Evolutionary conservation across 2,888 invertebrate genomes (phyloP).

Genomic region (Cephus sareptanus): DNA sequence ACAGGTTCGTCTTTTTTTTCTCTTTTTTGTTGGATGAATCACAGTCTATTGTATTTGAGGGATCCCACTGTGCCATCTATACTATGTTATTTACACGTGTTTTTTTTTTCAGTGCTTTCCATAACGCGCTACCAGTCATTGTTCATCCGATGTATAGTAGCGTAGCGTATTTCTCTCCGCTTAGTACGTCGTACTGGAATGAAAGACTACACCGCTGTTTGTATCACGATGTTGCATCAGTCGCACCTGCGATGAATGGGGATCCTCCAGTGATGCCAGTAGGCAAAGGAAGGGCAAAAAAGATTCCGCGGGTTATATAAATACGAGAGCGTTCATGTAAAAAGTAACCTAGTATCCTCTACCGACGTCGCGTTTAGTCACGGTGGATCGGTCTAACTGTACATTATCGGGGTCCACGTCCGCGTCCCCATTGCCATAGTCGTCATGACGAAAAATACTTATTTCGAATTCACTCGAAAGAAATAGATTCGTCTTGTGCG

Average conservation of each 20-base stretch:
- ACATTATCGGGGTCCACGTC: constrained; percentile 6
- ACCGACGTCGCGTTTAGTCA: not conserved
- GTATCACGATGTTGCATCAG: not conserved
- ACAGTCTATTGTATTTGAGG: not conserved
- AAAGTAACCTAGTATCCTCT: constrained; percentile 7
- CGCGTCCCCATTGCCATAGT: not conserved
- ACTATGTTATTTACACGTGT: not conserved
- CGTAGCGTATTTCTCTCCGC: not conserved
- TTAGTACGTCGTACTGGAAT: not conserved
- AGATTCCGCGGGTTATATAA: constrained; percentile 3
- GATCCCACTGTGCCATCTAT: not conserved
- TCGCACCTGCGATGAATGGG: not conserved
- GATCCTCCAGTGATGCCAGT: not conserved
- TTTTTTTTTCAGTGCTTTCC: not conserved
- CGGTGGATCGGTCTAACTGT: constrained; percentile 6
- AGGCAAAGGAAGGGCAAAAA: not conserved
- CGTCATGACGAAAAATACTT: not conserved
- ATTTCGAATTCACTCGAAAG: not conserved
- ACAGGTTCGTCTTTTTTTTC: not conserved
- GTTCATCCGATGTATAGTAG: not conserved
- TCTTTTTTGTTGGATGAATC: not conserved
- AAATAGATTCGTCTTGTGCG: not conserved
- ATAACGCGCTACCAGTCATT: not conserved
- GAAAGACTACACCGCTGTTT: not conserved
- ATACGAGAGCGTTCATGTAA: constrained; percentile 2